A percentile compares a stretch with the other conserved stretches of the same genome.
These are phyloP conservation scores for Microtus oregoni DNA, from an alignment of 2,113 vertebrate genomes.

Conservation along the genomic window DNA sequence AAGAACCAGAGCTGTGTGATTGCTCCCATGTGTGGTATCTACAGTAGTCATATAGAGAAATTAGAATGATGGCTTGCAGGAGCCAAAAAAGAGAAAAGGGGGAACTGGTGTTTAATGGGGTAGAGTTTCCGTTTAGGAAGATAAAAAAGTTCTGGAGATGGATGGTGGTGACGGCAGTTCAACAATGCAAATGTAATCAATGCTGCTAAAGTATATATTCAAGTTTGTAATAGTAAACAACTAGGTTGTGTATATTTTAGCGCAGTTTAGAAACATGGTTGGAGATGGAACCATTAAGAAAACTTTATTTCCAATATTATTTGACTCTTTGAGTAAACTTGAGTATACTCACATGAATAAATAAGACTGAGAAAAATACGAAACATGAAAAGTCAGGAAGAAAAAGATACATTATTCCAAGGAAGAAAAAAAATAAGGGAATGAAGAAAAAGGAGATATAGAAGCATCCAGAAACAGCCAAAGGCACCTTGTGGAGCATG, in stretches of 20 bases:
- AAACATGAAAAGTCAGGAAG: background rate
- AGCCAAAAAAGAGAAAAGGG: rapidly evolving
- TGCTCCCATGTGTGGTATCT: background rate
- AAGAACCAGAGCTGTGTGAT: background rate
- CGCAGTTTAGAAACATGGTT: background rate
- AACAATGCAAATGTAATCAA: background rate
- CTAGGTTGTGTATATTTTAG: background rate
- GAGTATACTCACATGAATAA: background rate
- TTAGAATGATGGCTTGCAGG: background rate
- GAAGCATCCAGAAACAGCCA: background rate
- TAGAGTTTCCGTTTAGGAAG: background rate
- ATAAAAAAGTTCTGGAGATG: background rate
- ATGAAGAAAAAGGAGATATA: background rate
- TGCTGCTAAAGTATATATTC: background rate
- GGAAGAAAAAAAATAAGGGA: background rate
- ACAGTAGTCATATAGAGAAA: background rate
- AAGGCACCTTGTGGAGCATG: background rate
- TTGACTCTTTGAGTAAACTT: background rate
- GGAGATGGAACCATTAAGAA: background rate
- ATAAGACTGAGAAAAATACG: background rate
- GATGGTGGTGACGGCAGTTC: background rate
- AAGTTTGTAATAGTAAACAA: background rate
- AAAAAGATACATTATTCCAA: background rate
- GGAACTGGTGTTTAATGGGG: background rate
- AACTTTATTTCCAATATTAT: background rate